Base-by-base conservation (phyloP, 2,888 invertebrate species). In the Dolichopus griseipennis region DNA sequence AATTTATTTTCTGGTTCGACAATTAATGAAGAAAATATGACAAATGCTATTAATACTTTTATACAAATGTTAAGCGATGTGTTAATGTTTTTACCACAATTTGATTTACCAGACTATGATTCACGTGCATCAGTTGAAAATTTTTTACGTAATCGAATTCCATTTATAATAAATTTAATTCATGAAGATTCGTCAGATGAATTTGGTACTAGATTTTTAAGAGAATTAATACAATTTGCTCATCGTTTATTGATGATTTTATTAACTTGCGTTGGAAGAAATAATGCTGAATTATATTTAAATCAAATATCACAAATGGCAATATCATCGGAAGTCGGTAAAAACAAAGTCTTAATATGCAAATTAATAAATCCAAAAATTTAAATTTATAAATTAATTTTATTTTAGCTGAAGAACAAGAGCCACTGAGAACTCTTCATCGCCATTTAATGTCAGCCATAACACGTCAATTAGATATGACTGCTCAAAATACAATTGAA, bases 41-140 rank as follows among this genome's bases (percentile, higher is more conserved):
- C 74, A 15, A 67, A 69, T 18, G 80, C 78, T 20, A 74, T 81
- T 10, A 73, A 75, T 43, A 76, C 76, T 21, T 78, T 77, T 2
- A 70, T 81, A 66, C 73, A 74, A n/a, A 78, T 78, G 76, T 74
- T 81, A 12, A 74, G 70, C 63, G 76, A 76, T 22, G 73, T 73
- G 68, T 72, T 80, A 7, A 68, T 76, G 64, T 78, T 75, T 72
- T 69, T 81, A 72, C 78, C 78, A 15, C 80, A 78, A 63, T 79
- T 78, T 70, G 81, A 81, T 69, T 73, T 73, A 12, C 75, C 77
- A 20, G 76, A 78, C 66, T 80, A 78, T 70, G 78, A 82, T 74
- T 76, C 79, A 4, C 75, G 78, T 5, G 78, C 78, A 68, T 82
- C 82, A 0, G 76, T 81, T 1, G 76, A 76, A 71, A 81, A 81